These are phyloP conservation scores for Harpegnathos saltator DNA, from an alignment of 1,140 invertebrate species.

Conservation along the genomic window DNA sequence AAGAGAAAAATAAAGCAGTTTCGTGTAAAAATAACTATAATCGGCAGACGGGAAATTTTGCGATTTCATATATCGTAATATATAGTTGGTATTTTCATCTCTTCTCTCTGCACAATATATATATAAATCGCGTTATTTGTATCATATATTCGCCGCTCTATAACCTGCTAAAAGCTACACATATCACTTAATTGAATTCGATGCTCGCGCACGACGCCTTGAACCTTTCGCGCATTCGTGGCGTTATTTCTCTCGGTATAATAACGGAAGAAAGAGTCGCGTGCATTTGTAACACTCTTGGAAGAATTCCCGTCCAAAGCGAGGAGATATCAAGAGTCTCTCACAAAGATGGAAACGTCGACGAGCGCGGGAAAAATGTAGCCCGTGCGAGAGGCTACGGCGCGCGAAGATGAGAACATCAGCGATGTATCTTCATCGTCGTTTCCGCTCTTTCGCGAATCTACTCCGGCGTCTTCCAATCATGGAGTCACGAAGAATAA, in stretches of 20 bases:
- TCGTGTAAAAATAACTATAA: no score
- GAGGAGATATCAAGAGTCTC: conserved; percentile 43
- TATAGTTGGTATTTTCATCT: neutral
- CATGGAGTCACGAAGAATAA: conserved; percentile 55
- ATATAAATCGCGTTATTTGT: neutral
- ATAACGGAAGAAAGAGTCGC: conserved; percentile 34
- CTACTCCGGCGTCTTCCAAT: conserved; percentile 48
- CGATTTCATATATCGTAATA: neutral
- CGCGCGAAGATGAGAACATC: conserved; percentile 48
- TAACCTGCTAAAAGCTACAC: neutral
- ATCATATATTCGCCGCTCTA: neutral
- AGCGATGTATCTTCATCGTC: conserved; percentile 56
- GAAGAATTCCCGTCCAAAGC: conserved; percentile 40
- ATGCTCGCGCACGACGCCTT: conserved; percentile 14
- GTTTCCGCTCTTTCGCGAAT: conserved; percentile 39
- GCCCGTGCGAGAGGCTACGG: conserved; percentile 16
- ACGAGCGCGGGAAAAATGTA: conserved; percentile 41
- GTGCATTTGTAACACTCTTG: conserved; percentile 40
- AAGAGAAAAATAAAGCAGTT: no score
- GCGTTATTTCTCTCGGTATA: conserved; percentile 34
- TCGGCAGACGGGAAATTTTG: no score
- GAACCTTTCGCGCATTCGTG: conserved; percentile 22
- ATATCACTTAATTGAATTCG: conserved; percentile 33
- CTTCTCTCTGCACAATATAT: no score
- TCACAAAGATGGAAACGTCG: conserved; percentile 43